phyloP scores from a whole-genome alignment of 1,140 invertebrate species.

The Heliconius nattereri region DNA sequence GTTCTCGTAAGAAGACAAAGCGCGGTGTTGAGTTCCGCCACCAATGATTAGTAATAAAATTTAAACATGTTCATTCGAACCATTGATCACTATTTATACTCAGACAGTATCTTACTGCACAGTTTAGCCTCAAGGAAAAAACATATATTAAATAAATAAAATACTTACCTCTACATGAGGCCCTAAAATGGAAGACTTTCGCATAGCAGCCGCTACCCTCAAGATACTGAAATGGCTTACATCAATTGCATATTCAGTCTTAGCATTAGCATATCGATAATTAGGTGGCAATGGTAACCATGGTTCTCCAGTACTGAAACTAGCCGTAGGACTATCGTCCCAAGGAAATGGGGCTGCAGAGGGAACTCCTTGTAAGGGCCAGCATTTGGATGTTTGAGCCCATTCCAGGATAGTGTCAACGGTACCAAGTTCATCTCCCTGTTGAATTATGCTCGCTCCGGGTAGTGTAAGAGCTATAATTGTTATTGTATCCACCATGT shows the following conservation, averaged over 20 bases:
- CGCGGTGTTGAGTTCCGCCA: too few species aligned
- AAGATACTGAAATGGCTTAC: conserved; percentile 67
- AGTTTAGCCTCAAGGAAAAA: too few species aligned
- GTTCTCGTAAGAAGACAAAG: too few species aligned
- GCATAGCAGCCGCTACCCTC: conserved; percentile 63
- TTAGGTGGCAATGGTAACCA: conserved; percentile 83
- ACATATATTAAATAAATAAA: background rate
- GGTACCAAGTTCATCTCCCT: conserved; percentile 89
- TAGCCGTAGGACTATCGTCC: conserved; percentile 83
- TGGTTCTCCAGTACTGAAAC: conserved; percentile 76
- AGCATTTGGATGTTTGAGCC: conserved; percentile 54
- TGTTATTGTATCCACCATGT: conserved; percentile 82
- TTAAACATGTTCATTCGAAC: too few species aligned
- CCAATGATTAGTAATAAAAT: too few species aligned
- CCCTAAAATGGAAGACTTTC: conserved; percentile 66
- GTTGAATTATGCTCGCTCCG: conserved; percentile 85
- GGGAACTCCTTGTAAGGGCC: conserved; percentile 45
- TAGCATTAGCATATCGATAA: conserved; percentile 82
- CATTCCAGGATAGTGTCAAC: conserved; percentile 79
- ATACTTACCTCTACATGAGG: conserved; percentile 61
- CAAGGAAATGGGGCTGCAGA: conserved; percentile 87
- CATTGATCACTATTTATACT: too few species aligned
- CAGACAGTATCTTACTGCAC: too few species aligned
- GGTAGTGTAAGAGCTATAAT: conserved; percentile 82
- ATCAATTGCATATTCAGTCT: conserved; percentile 70